A percentile compares a stretch with the other conserved stretches of the same genome.
Conservation (phyloP, 2,797 vertebrate genomes). For the Silurus lanzhouensis region DNA sequence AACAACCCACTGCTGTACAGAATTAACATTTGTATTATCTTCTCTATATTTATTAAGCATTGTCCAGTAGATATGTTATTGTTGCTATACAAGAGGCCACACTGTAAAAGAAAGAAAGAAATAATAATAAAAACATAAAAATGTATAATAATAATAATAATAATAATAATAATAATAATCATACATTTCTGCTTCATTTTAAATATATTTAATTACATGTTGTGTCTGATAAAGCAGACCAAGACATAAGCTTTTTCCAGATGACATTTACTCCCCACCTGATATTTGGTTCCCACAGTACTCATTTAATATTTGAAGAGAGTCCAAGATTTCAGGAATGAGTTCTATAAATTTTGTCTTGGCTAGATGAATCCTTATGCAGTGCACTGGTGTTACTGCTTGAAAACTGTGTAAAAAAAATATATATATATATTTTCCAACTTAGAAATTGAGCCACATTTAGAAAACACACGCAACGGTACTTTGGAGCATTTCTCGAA, state of each 20-base stretch:
- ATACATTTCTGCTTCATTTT: slow-evolving; percentile 5
- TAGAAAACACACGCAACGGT: neutral
- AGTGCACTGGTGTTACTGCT: neutral
- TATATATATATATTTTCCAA: neutral
- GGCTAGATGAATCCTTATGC: neutral
- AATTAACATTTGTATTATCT: neutral
- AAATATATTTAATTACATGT: slow-evolving; percentile 48
- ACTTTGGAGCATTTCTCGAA: too few species aligned
- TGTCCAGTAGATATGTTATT: neutral
- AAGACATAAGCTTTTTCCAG: slow-evolving; percentile 46
- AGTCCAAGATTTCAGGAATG: neutral
- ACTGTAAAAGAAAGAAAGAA: too few species aligned
- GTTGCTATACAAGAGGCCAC: neutral
- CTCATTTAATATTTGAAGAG: neutral
- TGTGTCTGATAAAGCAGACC: slow-evolving; percentile 6
- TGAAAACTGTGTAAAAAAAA: too few species aligned
- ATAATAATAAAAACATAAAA: slow-evolving; percentile 6
- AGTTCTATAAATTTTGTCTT: neutral
- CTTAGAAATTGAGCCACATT: neutral
- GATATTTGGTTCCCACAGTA: slow-evolving; percentile 17
- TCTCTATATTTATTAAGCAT: neutral
- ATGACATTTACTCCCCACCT: slow-evolving; percentile 9
- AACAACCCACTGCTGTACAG: neutral
- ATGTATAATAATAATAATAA: neutral
- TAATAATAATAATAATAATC: neutral